phyloP scores from a whole-genome alignment of 2,797 vertebrate species.

The Tangara arthus region DNA sequence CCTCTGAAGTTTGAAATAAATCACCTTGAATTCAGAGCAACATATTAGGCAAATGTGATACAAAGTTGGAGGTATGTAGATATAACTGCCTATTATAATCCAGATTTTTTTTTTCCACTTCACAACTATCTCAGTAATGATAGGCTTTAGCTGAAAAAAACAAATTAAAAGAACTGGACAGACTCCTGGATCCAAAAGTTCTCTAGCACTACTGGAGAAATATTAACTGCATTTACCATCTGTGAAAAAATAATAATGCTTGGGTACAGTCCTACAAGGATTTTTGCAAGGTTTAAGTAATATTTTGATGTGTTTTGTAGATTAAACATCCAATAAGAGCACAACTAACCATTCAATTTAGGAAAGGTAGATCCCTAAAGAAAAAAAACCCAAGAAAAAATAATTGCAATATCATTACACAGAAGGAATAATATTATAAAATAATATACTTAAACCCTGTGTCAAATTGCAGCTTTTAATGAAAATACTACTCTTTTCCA shows the following conservation, averaged over 20 bases:
- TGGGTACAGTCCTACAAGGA: background rate
- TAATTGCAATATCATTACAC: background rate
- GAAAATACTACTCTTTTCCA: background rate
- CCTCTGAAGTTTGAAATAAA: slow-evolving; percentile 35
- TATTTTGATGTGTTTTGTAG: slow-evolving; percentile 3
- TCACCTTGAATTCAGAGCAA: slow-evolving; percentile 43
- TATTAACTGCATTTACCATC: slow-evolving; percentile 17
- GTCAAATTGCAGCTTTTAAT: background rate
- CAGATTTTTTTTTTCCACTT: slow-evolving; percentile 7
- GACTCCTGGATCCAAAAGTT: background rate
- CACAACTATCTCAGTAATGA: background rate
- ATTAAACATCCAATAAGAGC: background rate
- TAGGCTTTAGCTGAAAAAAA: background rate
- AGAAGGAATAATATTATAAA: background rate
- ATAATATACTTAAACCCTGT: background rate
- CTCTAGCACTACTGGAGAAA: background rate
- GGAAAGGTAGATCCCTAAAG: background rate
- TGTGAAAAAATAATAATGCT: background rate
- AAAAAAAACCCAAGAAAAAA: background rate
- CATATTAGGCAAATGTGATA: background rate
- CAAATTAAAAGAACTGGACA: background rate
- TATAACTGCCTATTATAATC: background rate
- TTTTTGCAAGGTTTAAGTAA: background rate
- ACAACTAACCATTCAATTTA: background rate
- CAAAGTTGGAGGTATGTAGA: background rate